Conservation (phyloP, 2,113 vertebrate genomes). For the Aldabrachelys gigantea region DNA sequence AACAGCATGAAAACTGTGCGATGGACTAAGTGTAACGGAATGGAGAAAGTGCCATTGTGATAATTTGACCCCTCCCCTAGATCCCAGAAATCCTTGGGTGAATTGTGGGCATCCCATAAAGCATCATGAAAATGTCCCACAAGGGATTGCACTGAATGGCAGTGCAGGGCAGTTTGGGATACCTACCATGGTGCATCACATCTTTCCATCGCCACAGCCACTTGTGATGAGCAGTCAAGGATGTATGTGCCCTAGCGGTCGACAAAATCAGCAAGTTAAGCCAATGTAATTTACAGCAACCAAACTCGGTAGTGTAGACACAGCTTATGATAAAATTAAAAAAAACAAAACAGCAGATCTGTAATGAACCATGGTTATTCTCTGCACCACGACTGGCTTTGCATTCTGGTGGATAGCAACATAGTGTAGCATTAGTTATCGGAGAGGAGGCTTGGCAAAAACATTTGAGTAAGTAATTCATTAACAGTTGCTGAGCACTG, state of each 20-base stretch:
- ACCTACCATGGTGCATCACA: background rate
- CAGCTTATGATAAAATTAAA: too few species aligned
- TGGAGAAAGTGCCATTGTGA: background rate
- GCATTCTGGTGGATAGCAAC: rapidly evolving
- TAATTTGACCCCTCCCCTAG: background rate
- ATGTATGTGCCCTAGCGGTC: background rate
- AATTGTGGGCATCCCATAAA: background rate
- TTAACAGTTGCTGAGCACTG: slow-evolving; percentile 16
- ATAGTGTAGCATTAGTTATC: background rate
- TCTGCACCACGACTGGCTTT: background rate
- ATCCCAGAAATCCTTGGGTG: background rate
- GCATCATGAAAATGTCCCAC: background rate
- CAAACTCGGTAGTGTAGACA: background rate
- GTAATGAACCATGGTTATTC: background rate
- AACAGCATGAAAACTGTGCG: background rate
- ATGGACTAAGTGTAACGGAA: background rate
- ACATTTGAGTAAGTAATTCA: background rate
- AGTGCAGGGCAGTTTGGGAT: background rate
- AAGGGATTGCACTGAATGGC: background rate
- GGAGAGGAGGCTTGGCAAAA: background rate
- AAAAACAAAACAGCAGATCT: background rate
- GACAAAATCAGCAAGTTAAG: too few species aligned
- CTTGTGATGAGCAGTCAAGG: background rate
- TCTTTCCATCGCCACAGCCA: background rate
- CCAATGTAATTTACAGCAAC: background rate